These are phyloP conservation scores for Leptothorax acervorum DNA, from an alignment of 2,888 invertebrate genomes.

Conservation along the genomic window DNA sequence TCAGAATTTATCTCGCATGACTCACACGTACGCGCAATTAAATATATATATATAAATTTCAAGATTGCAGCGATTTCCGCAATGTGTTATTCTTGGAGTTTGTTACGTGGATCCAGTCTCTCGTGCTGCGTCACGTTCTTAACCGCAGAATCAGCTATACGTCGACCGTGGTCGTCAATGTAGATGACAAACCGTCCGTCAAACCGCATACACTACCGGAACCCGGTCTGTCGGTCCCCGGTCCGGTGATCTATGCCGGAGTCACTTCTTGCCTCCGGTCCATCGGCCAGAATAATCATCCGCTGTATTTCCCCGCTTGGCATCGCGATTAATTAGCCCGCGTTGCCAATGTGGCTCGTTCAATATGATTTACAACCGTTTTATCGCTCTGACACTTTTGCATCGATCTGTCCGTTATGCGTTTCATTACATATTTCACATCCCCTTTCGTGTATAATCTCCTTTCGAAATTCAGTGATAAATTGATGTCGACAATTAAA, in stretches of 20 bases:
- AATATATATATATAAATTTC: neutral
- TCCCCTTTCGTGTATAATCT: neutral
- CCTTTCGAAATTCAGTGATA: neutral
- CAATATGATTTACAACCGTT: slow-evolving; percentile 37
- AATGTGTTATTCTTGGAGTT: slow-evolving; percentile 31
- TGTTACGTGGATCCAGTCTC: slow-evolving; percentile 7
- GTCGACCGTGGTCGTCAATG: slow-evolving; percentile 54
- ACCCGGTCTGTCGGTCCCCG: slow-evolving; percentile 41
- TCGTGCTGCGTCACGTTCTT: slow-evolving; percentile 58
- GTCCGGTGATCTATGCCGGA: slow-evolving; percentile 51
- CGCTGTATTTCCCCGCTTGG: slow-evolving; percentile 27
- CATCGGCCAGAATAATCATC: slow-evolving; percentile 39
- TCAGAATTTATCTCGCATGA: neutral
- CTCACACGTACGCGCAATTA: neutral
- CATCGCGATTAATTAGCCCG: slow-evolving; percentile 45
- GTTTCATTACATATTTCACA: neutral
- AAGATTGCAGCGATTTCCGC: slow-evolving; percentile 24
- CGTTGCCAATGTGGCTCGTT: slow-evolving; percentile 2
- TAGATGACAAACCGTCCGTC: slow-evolving; percentile 61
- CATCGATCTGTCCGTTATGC: slow-evolving; percentile 5
- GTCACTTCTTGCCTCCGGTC: slow-evolving; percentile 48
- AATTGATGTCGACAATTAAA: slow-evolving; percentile 1
- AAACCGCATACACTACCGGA: slow-evolving; percentile 32
- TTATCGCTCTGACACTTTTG: slow-evolving; percentile 31
- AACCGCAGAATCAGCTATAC: slow-evolving; percentile 58